phyloP scores from a whole-genome alignment of 2,113 vertebrate genomes.

The Ophiodon elongatus region DNA sequence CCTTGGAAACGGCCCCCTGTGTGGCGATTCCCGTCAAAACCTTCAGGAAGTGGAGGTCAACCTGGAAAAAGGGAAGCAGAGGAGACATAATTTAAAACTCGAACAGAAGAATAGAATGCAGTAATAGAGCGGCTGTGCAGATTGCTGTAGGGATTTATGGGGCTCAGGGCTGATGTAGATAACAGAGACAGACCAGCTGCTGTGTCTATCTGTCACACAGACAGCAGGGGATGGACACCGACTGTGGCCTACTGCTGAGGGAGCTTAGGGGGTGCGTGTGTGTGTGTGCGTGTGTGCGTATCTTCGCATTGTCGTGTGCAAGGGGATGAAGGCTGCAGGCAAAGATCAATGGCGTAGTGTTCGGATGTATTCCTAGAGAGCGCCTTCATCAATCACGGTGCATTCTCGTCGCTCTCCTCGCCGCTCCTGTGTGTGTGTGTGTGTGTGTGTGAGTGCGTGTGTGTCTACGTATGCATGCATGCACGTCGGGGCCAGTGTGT shows the following conservation, averaged over 20 bases:
- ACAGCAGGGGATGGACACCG: slow-evolving; percentile 52
- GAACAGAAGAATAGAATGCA: not conserved
- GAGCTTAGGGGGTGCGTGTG: slow-evolving; percentile 21
- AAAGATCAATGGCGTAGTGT: slow-evolving; percentile 81
- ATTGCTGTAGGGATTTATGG: slow-evolving; percentile 26
- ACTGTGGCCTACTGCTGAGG: slow-evolving; percentile 51
- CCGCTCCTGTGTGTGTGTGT: not conserved
- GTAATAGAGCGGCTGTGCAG: not conserved
- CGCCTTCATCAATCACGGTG: slow-evolving; percentile 80
- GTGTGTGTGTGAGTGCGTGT: slow-evolving; percentile 12
- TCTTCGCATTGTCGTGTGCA: slow-evolving; percentile 29
- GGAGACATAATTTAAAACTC: not conserved
- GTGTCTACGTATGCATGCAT: slow-evolving; percentile 2
- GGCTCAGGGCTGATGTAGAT: slow-evolving; percentile 38
- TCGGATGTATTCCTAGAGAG: slow-evolving; percentile 77
- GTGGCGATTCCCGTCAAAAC: slow-evolving; percentile 95
- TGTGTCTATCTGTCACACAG: slow-evolving; percentile 60
- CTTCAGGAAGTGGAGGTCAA: slow-evolving; percentile 97
- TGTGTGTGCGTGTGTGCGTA: slow-evolving; percentile 16
- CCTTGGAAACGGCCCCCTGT: slow-evolving; percentile 95
- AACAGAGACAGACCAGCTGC: slow-evolving; percentile 49
- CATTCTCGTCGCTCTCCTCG: slow-evolving; percentile 40
- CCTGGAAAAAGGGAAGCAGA: slow-evolving; percentile 78
- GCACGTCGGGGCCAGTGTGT: not conserved
- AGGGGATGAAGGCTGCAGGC: slow-evolving; percentile 55